Base-by-base conservation (phyloP, 2,888 invertebrate genomes). In the Stenichneumon culpator region DNA sequence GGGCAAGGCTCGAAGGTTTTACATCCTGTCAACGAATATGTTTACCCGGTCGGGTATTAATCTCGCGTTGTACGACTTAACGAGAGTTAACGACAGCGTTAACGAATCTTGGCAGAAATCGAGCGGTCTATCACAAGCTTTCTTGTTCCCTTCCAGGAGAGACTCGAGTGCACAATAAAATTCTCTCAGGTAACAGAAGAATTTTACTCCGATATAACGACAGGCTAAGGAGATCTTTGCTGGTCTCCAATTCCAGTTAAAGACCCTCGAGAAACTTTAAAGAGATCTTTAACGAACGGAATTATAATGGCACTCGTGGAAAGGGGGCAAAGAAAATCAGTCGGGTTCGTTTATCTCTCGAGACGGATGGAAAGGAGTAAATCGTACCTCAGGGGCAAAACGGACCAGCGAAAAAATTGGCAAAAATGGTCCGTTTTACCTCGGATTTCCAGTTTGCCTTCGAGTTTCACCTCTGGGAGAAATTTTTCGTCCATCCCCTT, bases 291-390 rank as follows among this genome's bases (percentile, higher is more conserved):
- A 81, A 82, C 74, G 84, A 79, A 79, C 73, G 84, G 52, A 82
- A 84, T 84, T 52, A 70, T 82, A 82, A 84, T 82, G 57, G 78
- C 54, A 39, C 70, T 77, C 54, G 67, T 36, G 32, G 70, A 65
- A 83, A 72, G 72, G 78, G 50, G 68, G 74, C 44, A 82, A 84
- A 70, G 78, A 79, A 84, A 79, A 82, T 84, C 74, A 73, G 32
- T 22, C 47, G 25, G 36, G 60, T 63, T 84, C 77, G 52, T 72
- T 79, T 63, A 32, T 52, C 32, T 73, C 44, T 72, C 78, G 65
- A 25, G 28, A 16, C 4, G 52, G 32, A 7, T 16, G 7, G 7
- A n/a, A 7, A n/a, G 6, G 44, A 2, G 3, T 11, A 14, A 44
- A 14, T 14, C 9, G 14, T 14, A 14, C 3, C 3, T 0, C 14